Conservation (phyloP, 1,140 invertebrate species). For the Plutomurus gul region DNA sequence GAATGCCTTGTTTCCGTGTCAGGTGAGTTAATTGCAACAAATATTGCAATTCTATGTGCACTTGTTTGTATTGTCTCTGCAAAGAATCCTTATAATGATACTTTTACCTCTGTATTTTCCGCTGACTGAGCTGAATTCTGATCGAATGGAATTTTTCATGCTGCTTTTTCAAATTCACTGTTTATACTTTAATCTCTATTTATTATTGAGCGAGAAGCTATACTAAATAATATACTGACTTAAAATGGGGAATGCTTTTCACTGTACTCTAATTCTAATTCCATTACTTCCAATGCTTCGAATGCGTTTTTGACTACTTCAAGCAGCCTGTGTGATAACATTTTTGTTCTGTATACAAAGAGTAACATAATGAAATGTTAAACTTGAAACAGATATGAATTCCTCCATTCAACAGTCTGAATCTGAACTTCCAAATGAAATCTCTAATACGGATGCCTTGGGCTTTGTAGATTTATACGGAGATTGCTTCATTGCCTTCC, state of each 20-base stretch:
- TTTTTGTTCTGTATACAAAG: background rate
- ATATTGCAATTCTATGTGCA: background rate
- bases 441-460: slow-evolving; percentile 24
- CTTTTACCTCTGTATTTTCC: background rate
- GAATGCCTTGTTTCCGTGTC: slow-evolving; percentile 85
- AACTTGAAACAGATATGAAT: slow-evolving; percentile 18
- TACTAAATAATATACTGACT: too few species aligned
- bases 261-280: too few species aligned
- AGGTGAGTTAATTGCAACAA: slow-evolving; percentile 59
- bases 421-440: slow-evolving; percentile 13
- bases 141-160: background rate
- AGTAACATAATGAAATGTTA: slow-evolving; percentile 17
- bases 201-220: too few species aligned
- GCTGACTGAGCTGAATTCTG: background rate
- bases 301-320: too few species aligned
- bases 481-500: slow-evolving; percentile 88
- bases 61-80: background rate
- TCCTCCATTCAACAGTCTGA: slow-evolving; percentile 13
- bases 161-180: background rate
- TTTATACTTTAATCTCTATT: background rate
- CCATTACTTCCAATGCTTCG: too few species aligned
- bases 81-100: background rate
- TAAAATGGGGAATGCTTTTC: too few species aligned
- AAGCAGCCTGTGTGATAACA: too few species aligned
- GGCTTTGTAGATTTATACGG: slow-evolving; percentile 76